These are phyloP conservation scores for Hypsopygia costalis DNA, from an alignment of 2,888 invertebrate genomes.

Conservation along the genomic window DNA sequence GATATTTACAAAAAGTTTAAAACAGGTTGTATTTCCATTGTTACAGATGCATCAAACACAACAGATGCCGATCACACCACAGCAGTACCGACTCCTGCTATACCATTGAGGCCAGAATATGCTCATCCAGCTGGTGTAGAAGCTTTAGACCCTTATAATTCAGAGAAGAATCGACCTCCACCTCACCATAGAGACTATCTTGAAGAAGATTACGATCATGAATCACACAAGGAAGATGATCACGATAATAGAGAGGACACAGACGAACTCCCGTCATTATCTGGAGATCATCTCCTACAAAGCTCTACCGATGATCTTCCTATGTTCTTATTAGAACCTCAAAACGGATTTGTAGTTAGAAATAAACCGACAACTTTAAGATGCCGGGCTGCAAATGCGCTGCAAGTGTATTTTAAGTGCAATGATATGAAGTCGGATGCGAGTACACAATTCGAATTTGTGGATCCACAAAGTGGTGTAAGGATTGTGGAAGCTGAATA, in stretches of 20 bases:
- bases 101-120: constrained; percentile 68
- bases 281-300: constrained; percentile 68
- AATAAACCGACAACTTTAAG: constrained; percentile 93
- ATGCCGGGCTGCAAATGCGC: constrained; percentile 94
- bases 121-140: constrained; percentile 73
- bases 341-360: constrained; percentile 93
- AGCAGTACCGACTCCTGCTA: constrained; percentile 50
- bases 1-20: background rate
- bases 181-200: constrained; percentile 63
- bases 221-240: constrained; percentile 68
- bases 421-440: constrained; percentile 88
- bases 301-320: constrained; percentile 87
- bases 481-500: constrained; percentile 92
- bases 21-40: constrained; percentile 27
- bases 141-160: constrained; percentile 71
- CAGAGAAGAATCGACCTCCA: constrained; percentile 61
- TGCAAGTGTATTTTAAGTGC: constrained; percentile 94
- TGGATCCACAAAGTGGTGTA: constrained; percentile 94
- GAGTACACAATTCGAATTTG: constrained; percentile 88
- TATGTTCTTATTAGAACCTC: constrained; percentile 92
- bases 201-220: constrained; percentile 74
- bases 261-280: constrained; percentile 70
- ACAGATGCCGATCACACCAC: constrained; percentile 57
- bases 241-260: constrained; percentile 70
- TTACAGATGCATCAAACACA: constrained; percentile 63